These are phyloP conservation scores for Pristionchus arcanus DNA, from an alignment of 2,888 invertebrate species.

Conservation along the genomic window DNA sequence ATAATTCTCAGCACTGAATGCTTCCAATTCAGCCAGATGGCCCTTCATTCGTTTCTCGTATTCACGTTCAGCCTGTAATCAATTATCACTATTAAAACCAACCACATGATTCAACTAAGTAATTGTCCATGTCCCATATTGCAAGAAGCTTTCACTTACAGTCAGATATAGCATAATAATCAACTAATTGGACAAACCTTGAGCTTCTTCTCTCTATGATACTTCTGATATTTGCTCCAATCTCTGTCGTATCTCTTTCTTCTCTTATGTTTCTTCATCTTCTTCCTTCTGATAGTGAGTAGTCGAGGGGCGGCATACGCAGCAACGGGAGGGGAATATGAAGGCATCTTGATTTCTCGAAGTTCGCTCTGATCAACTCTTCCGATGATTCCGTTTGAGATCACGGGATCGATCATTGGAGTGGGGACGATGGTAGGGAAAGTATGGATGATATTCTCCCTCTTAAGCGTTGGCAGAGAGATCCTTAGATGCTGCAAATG, in stretches of 20 bases:
- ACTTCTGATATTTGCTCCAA: constrained; percentile 76
- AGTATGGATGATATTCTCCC: constrained; percentile 63
- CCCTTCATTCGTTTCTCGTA: constrained; percentile 74
- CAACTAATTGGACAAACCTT: constrained; percentile 57
- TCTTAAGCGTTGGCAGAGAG: constrained; percentile 35
- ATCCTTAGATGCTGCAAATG: constrained; percentile 38
- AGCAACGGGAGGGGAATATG: constrained; percentile 54
- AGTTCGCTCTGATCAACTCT: background rate
- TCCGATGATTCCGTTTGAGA: constrained; percentile 47
- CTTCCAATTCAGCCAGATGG: constrained; percentile 71
- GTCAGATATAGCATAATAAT: background rate
- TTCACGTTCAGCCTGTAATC: constrained; percentile 70
- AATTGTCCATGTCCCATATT: background rate
- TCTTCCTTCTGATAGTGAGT: constrained; percentile 75
- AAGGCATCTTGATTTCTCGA: constrained; percentile 57
- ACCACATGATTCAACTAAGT: background rate
- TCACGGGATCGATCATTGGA: constrained; percentile 62
- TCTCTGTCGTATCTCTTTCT: constrained; percentile 72
- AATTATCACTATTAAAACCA: background rate
- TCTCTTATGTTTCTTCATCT: constrained; percentile 78
- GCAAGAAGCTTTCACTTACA: too few species aligned
- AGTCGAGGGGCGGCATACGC: constrained; percentile 68
- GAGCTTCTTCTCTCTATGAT: constrained; percentile 75
- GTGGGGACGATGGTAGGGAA: constrained; percentile 69
- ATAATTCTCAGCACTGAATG: constrained; percentile 74